These are phyloP conservation scores for Apeira syringaria DNA, from an alignment of 2,888 invertebrate species.

Conservation along the genomic window DNA sequence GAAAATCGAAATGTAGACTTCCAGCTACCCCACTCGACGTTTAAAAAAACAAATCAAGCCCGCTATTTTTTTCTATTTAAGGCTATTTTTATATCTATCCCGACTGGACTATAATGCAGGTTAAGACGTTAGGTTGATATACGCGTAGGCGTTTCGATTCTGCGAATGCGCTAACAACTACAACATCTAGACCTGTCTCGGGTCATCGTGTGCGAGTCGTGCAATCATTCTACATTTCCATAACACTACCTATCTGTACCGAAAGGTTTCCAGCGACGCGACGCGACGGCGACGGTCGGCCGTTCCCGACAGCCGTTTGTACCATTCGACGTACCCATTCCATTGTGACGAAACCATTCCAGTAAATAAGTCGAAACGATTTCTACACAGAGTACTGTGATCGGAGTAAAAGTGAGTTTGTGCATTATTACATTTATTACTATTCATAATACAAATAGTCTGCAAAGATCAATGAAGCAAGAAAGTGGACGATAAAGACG, in stretches of 20 bases:
- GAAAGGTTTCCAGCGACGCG: constrained; percentile 24
- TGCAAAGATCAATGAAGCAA: constrained; percentile 54
- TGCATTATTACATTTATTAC: constrained; percentile 65
- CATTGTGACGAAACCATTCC: constrained; percentile 51
- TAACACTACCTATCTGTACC: constrained; percentile 20
- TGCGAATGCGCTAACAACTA: constrained; percentile 14
- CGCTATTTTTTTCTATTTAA: no score
- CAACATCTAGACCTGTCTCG: constrained; percentile 21
- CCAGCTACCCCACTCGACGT: no score
- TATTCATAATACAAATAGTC: no score
- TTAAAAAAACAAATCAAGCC: no score
- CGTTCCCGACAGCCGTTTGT: constrained; percentile 9
- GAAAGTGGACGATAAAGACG: constrained; percentile 52
- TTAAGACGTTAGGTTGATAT: no score
- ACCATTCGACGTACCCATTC: constrained; percentile 45
- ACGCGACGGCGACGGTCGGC: constrained; percentile 17
- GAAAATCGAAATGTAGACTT: no score
- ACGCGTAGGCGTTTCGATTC: constrained; percentile 8
- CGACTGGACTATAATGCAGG: no score
- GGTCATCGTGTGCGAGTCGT: constrained; percentile 23
- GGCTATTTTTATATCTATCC: no score
- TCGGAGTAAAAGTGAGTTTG: constrained; percentile 58
- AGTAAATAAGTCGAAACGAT: constrained; percentile 54
- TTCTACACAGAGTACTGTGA: constrained; percentile 50
- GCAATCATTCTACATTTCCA: constrained; percentile 26